Percentiles rank a stretch among this genome's conserved stretches.
These are phyloP conservation scores for Tetheella fluctuosa DNA, from an alignment of 2,888 invertebrate species.

Conservation along the genomic window DNA sequence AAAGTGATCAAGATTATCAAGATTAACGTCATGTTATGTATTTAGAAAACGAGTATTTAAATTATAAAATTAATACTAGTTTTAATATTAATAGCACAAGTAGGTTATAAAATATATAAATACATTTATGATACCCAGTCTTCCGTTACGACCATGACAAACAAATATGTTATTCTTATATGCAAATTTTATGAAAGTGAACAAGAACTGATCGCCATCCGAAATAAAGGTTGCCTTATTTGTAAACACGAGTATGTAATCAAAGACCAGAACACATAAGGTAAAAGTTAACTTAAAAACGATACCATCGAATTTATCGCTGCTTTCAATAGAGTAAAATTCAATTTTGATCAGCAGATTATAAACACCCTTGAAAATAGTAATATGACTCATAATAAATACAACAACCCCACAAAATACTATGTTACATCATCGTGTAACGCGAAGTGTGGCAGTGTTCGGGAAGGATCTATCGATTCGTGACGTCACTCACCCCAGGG, in stretches of 20 bases:
- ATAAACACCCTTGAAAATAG: conserved; percentile 29
- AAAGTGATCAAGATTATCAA: not conserved
- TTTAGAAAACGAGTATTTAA: not conserved
- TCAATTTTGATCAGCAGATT: not conserved
- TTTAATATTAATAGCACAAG: not conserved
- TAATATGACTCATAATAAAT: conserved; percentile 36
- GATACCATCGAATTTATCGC: not conserved
- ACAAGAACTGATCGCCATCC: not conserved
- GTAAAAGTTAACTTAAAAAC: no score
- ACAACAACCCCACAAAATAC: conserved; percentile 43
- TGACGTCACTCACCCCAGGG: conserved; percentile 54
- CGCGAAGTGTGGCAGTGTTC: conserved; percentile 36
- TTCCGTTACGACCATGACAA: not conserved
- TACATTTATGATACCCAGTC: not conserved
- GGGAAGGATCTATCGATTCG: conserved; percentile 44
- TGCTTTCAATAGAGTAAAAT: not conserved
- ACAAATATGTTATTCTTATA: not conserved
- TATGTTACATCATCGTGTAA: conserved; percentile 52
- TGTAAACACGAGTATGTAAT: not conserved
- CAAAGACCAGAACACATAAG: no score
- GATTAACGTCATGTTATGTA: not conserved
- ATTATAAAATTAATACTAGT: not conserved
- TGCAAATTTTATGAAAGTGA: not conserved
- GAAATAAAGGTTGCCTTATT: not conserved
- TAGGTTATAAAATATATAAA: not conserved